These are phyloP conservation scores for Perizoma affinitatum DNA, from an alignment of 2,888 invertebrate species.

Conservation along the genomic window DNA sequence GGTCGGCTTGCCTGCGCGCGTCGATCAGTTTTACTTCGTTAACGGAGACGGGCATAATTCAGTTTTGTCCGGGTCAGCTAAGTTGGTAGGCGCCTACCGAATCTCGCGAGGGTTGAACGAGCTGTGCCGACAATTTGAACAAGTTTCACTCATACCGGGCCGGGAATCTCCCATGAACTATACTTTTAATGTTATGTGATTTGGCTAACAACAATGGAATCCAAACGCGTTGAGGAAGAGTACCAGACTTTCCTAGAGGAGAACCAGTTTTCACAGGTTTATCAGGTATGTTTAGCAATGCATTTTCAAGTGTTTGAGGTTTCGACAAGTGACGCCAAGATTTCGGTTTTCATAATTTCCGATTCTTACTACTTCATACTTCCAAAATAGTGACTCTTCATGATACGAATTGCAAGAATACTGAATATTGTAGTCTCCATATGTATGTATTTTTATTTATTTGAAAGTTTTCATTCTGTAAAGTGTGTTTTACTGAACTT, in stretches of 20 bases:
- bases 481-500: too few species aligned
- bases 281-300: conserved; percentile 84
- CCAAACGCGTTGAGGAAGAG: conserved; percentile 86
- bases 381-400: neutral
- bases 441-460: too few species aligned
- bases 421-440: too few species aligned
- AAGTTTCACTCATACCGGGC: conserved; percentile 10
- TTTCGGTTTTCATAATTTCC: conserved; percentile 3
- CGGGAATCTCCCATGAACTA: conserved; percentile 7
- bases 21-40: too few species aligned
- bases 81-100: too few species aligned
- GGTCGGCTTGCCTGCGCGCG: too few species aligned
- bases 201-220: conserved; percentile 43
- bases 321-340: conserved; percentile 16
- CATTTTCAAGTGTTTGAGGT: conserved; percentile 2
- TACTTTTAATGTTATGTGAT: conserved; percentile 18
- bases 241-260: conserved; percentile 88
- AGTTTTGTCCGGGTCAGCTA: too few species aligned
- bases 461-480: too few species aligned
- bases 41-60: too few species aligned
- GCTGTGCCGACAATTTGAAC: conserved; percentile 7
- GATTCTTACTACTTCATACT: neutral
- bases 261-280: conserved; percentile 88
- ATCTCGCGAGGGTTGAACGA: too few species aligned
- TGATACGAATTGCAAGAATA: neutral